Conservation (phyloP, 1,140 invertebrate genomes). For the Camponotus floridanus region DNA sequence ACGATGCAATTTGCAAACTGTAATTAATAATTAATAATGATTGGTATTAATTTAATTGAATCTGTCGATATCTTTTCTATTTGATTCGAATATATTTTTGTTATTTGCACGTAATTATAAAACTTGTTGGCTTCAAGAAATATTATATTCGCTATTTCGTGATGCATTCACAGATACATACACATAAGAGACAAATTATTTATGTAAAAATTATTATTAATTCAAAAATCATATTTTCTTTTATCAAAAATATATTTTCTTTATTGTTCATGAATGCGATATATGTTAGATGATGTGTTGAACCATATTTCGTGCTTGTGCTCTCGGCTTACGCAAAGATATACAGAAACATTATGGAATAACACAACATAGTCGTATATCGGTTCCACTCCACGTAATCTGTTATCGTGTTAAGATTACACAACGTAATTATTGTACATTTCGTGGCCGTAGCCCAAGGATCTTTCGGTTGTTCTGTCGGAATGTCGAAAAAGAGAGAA, state of each 20-base stretch:
- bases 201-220: constrained; percentile 2
- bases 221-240: too few relatives aligned
- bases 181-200: too few relatives aligned
- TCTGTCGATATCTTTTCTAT: background rate
- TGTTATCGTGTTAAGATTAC: constrained; percentile 55
- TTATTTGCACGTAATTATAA: background rate
- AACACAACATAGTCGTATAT: constrained; percentile 60
- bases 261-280: constrained; percentile 10
- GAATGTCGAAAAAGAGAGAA: constrained; percentile 80
- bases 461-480: constrained; percentile 69
- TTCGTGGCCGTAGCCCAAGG: constrained; percentile 39
- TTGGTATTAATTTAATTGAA: constrained; percentile 10
- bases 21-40: constrained; percentile 9
- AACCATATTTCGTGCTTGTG: constrained; percentile 43
- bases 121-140: background rate
- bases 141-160: too few relatives aligned
- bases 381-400: constrained; percentile 70
- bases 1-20: background rate
- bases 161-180: too few relatives aligned
- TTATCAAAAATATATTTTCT: background rate
- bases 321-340: constrained; percentile 37
- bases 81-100: too few relatives aligned
- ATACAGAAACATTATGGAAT: constrained; percentile 36
- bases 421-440: constrained; percentile 55
- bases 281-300: background rate